Percentiles rank a stretch among this genome's conserved stretches.
These are phyloP conservation scores for Parapristionchus giblindavisi DNA, from an alignment of 2,888 invertebrate species.

Conservation along the genomic window DNA sequence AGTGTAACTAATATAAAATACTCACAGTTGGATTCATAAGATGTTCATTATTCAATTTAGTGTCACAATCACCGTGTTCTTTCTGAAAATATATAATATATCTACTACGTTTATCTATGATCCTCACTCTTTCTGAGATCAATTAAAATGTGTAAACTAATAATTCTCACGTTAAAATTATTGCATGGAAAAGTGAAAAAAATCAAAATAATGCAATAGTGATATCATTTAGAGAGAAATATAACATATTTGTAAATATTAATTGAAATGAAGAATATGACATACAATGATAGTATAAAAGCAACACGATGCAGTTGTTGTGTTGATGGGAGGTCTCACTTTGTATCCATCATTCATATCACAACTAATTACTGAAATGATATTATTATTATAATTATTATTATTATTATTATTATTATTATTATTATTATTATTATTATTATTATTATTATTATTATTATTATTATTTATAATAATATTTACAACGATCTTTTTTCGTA, in stretches of 20 bases:
- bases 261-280: neutral
- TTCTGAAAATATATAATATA: slow-evolving; percentile 5
- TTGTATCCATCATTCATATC: slow-evolving; percentile 27
- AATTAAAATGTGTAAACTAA: no score
- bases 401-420: no score
- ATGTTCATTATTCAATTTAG: neutral
- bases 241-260: neutral
- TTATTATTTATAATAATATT: no score
- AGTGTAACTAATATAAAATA: neutral
- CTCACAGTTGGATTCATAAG: neutral
- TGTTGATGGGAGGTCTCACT: neutral
- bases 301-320: slow-evolving; percentile 12
- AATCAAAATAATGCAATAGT: neutral
- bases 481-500: no score
- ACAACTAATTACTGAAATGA: slow-evolving; percentile 34
- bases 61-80: slow-evolving; percentile 35
- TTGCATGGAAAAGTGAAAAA: no score
- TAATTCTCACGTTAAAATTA: neutral
- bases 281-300: slow-evolving; percentile 23
- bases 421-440: no score
- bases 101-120: neutral
- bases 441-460: no score
- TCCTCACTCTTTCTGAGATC: neutral
- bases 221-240: neutral
- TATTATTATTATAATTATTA: slow-evolving; percentile 1